Conservation (phyloP, 2,888 invertebrate species). For the Hermaeophaga mercurialis region DNA sequence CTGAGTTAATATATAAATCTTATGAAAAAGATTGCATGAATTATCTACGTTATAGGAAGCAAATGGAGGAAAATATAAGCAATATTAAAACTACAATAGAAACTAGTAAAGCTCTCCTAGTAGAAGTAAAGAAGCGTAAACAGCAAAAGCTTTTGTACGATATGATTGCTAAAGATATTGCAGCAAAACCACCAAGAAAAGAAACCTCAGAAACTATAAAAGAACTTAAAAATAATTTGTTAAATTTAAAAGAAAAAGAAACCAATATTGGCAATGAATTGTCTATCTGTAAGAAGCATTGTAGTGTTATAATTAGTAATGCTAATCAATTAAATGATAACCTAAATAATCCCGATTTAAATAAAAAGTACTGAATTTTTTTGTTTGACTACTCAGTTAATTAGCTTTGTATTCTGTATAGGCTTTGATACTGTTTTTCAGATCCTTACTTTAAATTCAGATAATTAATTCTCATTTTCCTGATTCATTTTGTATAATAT, state of each 20-base stretch:
- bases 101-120: slow-evolving; percentile 78
- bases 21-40: slow-evolving; percentile 81
- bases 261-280: slow-evolving; percentile 25
- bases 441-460: neutral
- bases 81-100: slow-evolving; percentile 80
- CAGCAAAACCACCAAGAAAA: slow-evolving; percentile 85
- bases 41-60: slow-evolving; percentile 76
- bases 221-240: slow-evolving; percentile 22
- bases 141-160: slow-evolving; percentile 93
- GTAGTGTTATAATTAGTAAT: slow-evolving; percentile 26
- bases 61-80: slow-evolving; percentile 79
- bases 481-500: too few relatives aligned
- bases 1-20: slow-evolving; percentile 77
- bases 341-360: neutral
- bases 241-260: slow-evolving; percentile 12
- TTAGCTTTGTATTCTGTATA: neutral
- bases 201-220: slow-evolving; percentile 65
- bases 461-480: too few relatives aligned
- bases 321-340: slow-evolving; percentile 25
- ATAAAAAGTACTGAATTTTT: neutral
- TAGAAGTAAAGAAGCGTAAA: slow-evolving; percentile 81
- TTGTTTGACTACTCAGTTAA: neutral
- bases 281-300: slow-evolving; percentile 26
- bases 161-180: slow-evolving; percentile 86
- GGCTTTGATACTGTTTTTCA: too few relatives aligned